phyloP scores from a whole-genome alignment of 30 jellyfish, hydroid and myxozoan genomes.

The Cassiopea xamachana region DNA sequence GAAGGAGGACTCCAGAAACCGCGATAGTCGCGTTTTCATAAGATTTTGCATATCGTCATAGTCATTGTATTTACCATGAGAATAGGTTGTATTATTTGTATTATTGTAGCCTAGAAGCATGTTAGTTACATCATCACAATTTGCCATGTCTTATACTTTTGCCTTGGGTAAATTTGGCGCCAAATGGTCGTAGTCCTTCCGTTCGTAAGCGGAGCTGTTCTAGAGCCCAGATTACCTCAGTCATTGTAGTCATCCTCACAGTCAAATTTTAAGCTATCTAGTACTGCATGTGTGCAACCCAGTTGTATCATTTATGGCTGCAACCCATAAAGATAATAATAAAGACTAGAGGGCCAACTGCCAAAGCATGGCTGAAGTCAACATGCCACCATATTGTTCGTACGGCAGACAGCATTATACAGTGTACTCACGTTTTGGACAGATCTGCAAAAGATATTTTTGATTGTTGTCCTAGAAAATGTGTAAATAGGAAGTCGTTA shows the following conservation, averaged over 20 bases:
- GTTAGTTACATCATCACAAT: too few species aligned
- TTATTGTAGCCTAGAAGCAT: too few species aligned
- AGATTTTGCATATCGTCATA: neutral
- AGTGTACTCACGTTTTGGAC: slow-evolving; percentile 1
- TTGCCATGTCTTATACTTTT: too few species aligned
- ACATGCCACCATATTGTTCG: slow-evolving; percentile 3
- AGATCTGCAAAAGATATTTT: neutral
- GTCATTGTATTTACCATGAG: neutral
- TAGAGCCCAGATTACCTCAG: too few species aligned
- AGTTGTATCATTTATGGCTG: neutral
- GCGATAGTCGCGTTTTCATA: neutral
- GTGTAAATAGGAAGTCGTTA: neutral
- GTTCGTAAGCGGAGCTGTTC: too few species aligned
- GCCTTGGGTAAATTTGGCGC: too few species aligned
- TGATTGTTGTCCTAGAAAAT: neutral
- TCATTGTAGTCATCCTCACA: too few species aligned
- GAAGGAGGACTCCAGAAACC: neutral
- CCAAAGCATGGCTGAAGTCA: neutral
- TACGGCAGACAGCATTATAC: neutral
- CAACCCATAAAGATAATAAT: neutral
- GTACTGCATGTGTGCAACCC: too few species aligned
- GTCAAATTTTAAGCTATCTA: too few species aligned
- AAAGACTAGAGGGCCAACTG: neutral
- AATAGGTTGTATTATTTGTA: neutral
- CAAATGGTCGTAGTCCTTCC: too few species aligned